Conservation (phyloP, 2,113 vertebrate species). For the Ursus arctos region DNA sequence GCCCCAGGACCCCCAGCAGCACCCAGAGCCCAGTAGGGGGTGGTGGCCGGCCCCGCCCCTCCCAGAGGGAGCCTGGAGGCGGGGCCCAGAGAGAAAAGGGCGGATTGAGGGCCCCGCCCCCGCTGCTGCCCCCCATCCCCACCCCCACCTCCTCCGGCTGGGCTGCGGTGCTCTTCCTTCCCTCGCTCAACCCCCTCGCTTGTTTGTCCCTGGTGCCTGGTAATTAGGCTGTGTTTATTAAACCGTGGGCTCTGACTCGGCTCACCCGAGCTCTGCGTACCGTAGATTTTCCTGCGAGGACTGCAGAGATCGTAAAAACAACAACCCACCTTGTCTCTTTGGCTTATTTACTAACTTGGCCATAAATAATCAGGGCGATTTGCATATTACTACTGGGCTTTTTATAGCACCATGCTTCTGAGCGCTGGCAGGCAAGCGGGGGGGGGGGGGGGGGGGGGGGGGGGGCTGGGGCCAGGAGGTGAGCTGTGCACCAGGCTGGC, state of each 20-base stretch:
- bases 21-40: neutral
- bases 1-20: neutral
- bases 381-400: conserved; percentile 79
- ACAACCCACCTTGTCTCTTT: conserved; percentile 69
- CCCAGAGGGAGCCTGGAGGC: conserved; percentile 4
- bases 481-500: neutral
- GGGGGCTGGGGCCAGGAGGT: neutral
- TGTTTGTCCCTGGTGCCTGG: conserved; percentile 64
- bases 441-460: neutral
- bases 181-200: neutral
- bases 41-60: neutral
- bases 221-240: conserved; percentile 80
- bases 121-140: neutral
- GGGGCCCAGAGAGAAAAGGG: neutral
- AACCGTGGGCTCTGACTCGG: conserved; percentile 3
- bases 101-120: neutral
- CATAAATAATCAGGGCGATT: conserved; percentile 81
- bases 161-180: neutral
- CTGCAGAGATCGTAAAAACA: conserved; percentile 76
- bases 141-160: neutral
- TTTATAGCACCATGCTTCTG: conserved; percentile 75
- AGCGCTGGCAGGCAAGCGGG: neutral
- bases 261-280: neutral
- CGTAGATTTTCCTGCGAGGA: conserved; percentile 63
- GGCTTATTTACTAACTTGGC: conserved; percentile 61